These are phyloP conservation scores for Centropus unirufus DNA, from an alignment of 2,113 vertebrate genomes.

Conservation along the genomic window DNA sequence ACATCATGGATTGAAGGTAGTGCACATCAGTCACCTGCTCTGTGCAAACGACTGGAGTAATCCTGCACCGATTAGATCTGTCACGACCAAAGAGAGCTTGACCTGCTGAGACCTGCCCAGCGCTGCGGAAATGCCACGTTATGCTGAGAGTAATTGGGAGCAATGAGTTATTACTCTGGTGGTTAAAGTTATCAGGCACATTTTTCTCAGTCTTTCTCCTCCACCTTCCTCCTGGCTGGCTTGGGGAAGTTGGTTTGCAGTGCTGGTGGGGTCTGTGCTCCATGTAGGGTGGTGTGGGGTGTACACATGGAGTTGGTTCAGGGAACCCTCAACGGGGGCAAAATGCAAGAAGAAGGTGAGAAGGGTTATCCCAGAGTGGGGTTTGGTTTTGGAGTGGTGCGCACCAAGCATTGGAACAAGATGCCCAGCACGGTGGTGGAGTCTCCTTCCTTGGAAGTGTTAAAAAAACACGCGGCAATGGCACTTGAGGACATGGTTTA, in stretches of 20 bases:
- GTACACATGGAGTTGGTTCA: background rate
- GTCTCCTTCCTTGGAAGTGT: too few species aligned
- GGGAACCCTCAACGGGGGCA: background rate
- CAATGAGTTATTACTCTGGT: background rate
- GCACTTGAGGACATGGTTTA: too few species aligned
- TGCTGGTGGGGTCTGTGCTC: background rate
- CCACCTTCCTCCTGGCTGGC: background rate
- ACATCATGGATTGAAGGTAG: background rate
- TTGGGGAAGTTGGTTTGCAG: accelerated
- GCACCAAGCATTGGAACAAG: too few species aligned
- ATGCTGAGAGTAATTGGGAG: background rate
- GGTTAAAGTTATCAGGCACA: background rate
- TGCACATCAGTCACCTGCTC: background rate
- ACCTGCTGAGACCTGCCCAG: background rate
- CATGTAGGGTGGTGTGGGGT: background rate
- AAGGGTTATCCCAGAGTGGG: accelerated
- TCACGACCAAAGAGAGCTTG: background rate
- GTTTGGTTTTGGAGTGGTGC: background rate
- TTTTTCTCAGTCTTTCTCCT: background rate
- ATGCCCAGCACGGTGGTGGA: too few species aligned
- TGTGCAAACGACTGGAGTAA: background rate
- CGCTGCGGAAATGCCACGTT: background rate
- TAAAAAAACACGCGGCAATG: too few species aligned
- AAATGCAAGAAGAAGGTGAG: background rate
- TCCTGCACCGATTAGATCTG: background rate